Evolutionary conservation across 2,113 vertebrate genomes (phyloP).

Genomic region (Dipodomys stephensi): DNA sequence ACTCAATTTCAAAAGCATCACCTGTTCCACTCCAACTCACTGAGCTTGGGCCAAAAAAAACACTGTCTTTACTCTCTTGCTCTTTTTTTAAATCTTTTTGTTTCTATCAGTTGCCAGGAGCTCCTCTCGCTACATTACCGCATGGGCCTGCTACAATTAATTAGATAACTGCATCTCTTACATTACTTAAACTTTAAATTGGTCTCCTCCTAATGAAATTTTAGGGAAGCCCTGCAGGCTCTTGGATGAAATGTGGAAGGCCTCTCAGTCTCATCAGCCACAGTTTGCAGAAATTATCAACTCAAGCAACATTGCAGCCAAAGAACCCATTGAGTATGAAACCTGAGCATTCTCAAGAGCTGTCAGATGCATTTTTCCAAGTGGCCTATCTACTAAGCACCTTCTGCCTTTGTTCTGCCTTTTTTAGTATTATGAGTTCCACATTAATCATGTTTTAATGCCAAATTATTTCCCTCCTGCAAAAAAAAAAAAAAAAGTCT

Average conservation of each 20-base stretch:
- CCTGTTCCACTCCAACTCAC: background rate
- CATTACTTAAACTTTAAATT: constrained; percentile 76
- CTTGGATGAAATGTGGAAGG: constrained; percentile 73
- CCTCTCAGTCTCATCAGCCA: constrained; percentile 58
- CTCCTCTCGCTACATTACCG: background rate
- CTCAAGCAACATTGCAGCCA: constrained; percentile 27
- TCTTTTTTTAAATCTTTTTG: background rate
- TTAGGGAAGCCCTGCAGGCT: constrained; percentile 69
- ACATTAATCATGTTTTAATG: constrained; percentile 1
- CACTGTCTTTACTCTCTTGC: background rate
- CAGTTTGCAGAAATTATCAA: constrained; percentile 66
- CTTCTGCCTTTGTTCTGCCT: background rate
- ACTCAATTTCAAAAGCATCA: background rate
- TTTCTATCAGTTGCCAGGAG: background rate
- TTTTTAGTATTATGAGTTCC: background rate
- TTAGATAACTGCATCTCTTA: constrained; percentile 57
- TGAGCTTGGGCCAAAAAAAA: background rate
- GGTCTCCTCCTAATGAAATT: constrained; percentile 76
- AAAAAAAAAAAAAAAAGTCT: background rate
- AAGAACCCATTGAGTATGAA: background rate
- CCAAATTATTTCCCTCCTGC: background rate
- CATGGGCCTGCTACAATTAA: constrained; percentile 60
- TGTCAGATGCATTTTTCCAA: rapidly evolving
- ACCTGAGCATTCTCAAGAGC: rapidly evolving
- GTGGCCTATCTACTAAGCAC: too few relatives aligned